phyloP scores from a whole-genome alignment of 2,797 vertebrate genomes.

The Jordanella pulchra region DNA sequence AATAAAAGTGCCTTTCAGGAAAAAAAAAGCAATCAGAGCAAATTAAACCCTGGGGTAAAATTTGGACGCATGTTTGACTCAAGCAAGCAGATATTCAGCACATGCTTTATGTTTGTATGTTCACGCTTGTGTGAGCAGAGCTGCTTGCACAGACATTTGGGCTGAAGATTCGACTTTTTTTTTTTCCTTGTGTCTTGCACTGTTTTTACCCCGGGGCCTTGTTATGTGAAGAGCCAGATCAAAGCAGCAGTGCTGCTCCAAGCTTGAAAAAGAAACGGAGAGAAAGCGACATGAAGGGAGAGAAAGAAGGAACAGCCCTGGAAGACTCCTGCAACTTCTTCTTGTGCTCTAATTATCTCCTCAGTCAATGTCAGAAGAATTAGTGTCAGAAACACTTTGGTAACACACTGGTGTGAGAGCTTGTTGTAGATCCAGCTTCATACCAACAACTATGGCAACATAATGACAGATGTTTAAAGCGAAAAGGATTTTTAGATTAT shows the following conservation, averaged over 20 bases:
- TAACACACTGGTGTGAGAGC: slow-evolving; percentile 11
- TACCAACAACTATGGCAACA: background rate
- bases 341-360: slow-evolving; percentile 62
- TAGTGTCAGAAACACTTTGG: slow-evolving; percentile 1
- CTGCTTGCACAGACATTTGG: slow-evolving; percentile 8
- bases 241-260: slow-evolving; percentile 59
- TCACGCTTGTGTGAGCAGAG: background rate
- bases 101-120: slow-evolving; percentile 39
- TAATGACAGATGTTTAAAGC: background rate
- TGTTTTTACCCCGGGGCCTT: slow-evolving; percentile 65
- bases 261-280: slow-evolving; percentile 41
- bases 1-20: slow-evolving; percentile 43
- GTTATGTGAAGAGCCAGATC: slow-evolving; percentile 69
- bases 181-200: slow-evolving; percentile 30
- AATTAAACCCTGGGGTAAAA: slow-evolving; percentile 48
- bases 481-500: background rate
- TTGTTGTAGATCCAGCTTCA: slow-evolving; percentile 36
- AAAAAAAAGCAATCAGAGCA: slow-evolving; percentile 12
- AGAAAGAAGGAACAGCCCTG: slow-evolving; percentile 31
- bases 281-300: slow-evolving; percentile 32
- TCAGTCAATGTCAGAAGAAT: slow-evolving; percentile 40
- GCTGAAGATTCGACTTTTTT: slow-evolving; percentile 32
- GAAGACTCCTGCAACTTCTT: slow-evolving; percentile 45
- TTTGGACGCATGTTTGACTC: slow-evolving; percentile 48
- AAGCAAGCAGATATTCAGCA: slow-evolving; percentile 37